These are phyloP conservation scores for Engraulis encrasicolus DNA, from an alignment of 2,113 vertebrate genomes.

Conservation along the genomic window DNA sequence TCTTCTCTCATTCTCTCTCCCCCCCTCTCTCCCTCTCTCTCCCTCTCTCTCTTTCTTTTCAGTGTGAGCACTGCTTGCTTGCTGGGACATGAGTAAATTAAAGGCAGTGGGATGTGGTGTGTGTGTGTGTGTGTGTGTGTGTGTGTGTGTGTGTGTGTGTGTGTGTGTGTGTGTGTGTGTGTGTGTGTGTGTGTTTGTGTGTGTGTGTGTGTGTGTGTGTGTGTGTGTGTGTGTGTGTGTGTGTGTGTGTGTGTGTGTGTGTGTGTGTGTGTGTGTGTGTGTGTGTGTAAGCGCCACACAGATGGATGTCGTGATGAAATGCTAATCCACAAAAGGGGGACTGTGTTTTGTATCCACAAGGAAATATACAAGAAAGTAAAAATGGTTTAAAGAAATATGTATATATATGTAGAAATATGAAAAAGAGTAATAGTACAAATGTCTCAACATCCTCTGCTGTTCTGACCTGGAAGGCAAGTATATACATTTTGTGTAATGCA, in stretches of 20 bases:
- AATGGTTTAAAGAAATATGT: neutral
- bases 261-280: slow-evolving; percentile 19
- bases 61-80: too few species aligned
- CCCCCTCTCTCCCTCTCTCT: too few species aligned
- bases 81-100: neutral
- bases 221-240: slow-evolving; percentile 1
- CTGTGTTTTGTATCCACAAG: neutral
- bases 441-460: neutral
- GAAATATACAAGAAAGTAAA: neutral
- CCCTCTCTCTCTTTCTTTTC: too few species aligned
- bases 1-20: too few species aligned
- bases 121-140: neutral
- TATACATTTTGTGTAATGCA: neutral
- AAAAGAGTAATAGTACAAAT: neutral
- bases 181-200: neutral
- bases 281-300: neutral
- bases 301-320: neutral
- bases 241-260: neutral
- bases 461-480: neutral
- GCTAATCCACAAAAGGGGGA: slow-evolving; percentile 21
- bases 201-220: slow-evolving; percentile 18
- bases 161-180: neutral
- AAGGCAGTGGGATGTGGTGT: neutral
- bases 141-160: neutral
- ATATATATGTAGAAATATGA: too few species aligned